A percentile compares a stretch with the other conserved stretches of the same genome.
These are phyloP conservation scores for Neotoxoptera formosana DNA, from an alignment of 1,140 invertebrate species.

Conservation along the genomic window DNA sequence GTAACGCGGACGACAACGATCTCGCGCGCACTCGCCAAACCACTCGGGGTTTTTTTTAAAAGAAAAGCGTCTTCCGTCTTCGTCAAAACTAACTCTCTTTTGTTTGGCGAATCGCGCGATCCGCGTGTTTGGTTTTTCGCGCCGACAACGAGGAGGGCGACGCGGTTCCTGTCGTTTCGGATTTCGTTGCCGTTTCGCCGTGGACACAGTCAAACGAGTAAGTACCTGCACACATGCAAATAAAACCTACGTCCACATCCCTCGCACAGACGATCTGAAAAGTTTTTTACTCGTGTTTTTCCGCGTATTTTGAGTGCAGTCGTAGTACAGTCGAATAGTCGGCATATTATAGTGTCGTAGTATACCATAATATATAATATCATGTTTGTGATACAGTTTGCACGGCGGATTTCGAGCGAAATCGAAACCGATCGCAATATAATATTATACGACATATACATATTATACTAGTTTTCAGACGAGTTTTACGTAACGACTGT, in stretches of 20 bases:
- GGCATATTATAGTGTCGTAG: not conserved
- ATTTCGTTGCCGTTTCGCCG: not conserved
- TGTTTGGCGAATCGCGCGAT: not conserved
- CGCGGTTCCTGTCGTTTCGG: not conserved
- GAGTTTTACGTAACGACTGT: conserved; percentile 49
- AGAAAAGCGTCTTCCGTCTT: not conserved
- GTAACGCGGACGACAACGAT: not conserved
- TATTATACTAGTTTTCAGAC: conserved; percentile 33
- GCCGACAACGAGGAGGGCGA: not conserved
- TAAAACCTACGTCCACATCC: not conserved
- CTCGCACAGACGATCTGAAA: not conserved
- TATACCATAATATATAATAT: not conserved
- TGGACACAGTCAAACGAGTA: not conserved
- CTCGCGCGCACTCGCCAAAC: not conserved
- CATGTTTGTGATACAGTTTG: not conserved
- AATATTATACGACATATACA: not conserved
- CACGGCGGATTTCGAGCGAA: conserved; percentile 17
- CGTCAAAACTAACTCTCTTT: not conserved
- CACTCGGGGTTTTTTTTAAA: not conserved
- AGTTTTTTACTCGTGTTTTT: not conserved
- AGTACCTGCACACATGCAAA: not conserved
- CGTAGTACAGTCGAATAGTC: too few species aligned
- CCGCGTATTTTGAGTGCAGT: not conserved
- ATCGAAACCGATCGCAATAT: conserved; percentile 37
- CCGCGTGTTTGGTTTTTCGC: not conserved